phyloP scores from a whole-genome alignment of 2,888 invertebrate species.

The Amiota communis region DNA sequence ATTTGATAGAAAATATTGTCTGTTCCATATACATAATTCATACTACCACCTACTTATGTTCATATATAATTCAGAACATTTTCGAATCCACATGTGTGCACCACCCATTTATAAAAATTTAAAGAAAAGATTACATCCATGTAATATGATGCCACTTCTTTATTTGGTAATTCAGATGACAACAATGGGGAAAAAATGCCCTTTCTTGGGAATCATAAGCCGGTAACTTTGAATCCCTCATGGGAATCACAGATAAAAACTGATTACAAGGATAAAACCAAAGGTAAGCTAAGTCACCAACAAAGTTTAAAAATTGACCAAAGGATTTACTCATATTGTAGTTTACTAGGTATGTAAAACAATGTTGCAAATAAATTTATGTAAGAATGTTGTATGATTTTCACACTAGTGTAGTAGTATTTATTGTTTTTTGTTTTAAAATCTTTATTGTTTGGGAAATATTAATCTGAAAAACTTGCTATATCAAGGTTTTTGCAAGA shows the following conservation, averaged over 20 bases:
- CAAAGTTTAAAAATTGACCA: slow-evolving; percentile 22
- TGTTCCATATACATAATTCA: no score
- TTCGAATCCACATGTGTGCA: no score
- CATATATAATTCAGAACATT: no score
- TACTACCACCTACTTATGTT: no score
- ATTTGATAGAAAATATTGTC: no score
- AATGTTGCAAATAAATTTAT: slow-evolving; percentile 2
- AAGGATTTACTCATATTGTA: slow-evolving; percentile 14
- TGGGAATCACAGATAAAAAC: slow-evolving; percentile 87
- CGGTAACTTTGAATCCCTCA: slow-evolving; percentile 88
- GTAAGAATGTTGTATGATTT: not conserved
- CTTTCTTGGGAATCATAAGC: slow-evolving; percentile 75
- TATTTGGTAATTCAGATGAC: slow-evolving; percentile 45
- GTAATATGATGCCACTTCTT: not conserved
- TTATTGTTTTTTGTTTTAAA: no score
- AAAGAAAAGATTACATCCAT: no score
- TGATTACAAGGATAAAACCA: slow-evolving; percentile 10
- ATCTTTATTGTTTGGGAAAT: no score
- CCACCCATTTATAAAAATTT: no score
- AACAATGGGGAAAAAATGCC: slow-evolving; percentile 75
- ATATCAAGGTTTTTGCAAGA: no score
- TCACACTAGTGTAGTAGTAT: not conserved
- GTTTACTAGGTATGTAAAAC: not conserved
- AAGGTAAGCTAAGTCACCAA: slow-evolving; percentile 3
- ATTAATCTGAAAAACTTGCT: no score